Percentiles rank a stretch among this genome's conserved stretches.
Conservation (phyloP, 2,113 vertebrate species). For the Poecilia latipinna region DNA sequence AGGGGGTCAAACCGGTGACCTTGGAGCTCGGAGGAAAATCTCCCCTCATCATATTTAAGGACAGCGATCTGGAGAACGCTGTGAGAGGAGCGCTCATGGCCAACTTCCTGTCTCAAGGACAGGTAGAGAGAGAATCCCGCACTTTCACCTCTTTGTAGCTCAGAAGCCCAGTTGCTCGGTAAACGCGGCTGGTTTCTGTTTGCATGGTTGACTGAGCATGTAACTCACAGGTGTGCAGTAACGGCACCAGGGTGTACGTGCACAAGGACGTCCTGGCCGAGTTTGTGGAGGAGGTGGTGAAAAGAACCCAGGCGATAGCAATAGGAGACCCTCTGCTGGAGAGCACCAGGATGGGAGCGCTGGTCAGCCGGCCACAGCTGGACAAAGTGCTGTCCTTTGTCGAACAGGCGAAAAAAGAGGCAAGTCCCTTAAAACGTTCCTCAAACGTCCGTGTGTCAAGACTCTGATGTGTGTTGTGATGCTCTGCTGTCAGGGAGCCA, state of each 20-base stretch:
- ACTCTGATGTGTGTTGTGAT: too few species aligned
- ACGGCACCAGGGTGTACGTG: conserved; percentile 93
- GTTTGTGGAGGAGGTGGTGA: conserved; percentile 92
- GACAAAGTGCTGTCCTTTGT: conserved; percentile 90
- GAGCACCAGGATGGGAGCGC: conserved; percentile 92
- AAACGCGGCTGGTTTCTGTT: too few species aligned
- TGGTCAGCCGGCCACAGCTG: conserved; percentile 89
- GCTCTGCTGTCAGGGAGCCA: conserved; percentile 84
- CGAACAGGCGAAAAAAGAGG: conserved; percentile 88
- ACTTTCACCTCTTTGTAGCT: neutral
- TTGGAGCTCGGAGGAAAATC: conserved; percentile 97
- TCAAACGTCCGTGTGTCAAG: neutral
- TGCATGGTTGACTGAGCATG: neutral
- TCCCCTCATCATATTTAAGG: conserved; percentile 93
- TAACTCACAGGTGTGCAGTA: conserved; percentile 91
- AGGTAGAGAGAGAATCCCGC: conserved; percentile 77
- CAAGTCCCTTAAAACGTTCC: conserved; percentile 38
- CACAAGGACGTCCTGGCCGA: conserved; percentile 85
- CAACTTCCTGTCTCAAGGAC: conserved; percentile 95
- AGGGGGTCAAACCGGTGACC: conserved; percentile 91
- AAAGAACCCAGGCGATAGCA: conserved; percentile 86
- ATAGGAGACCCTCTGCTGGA: conserved; percentile 92
- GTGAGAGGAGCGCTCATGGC: conserved; percentile 94
- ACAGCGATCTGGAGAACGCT: conserved; percentile 88
- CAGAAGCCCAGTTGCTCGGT: too few species aligned